Conservation (phyloP, 2,888 invertebrate species). For the Cinara cedri region DNA sequence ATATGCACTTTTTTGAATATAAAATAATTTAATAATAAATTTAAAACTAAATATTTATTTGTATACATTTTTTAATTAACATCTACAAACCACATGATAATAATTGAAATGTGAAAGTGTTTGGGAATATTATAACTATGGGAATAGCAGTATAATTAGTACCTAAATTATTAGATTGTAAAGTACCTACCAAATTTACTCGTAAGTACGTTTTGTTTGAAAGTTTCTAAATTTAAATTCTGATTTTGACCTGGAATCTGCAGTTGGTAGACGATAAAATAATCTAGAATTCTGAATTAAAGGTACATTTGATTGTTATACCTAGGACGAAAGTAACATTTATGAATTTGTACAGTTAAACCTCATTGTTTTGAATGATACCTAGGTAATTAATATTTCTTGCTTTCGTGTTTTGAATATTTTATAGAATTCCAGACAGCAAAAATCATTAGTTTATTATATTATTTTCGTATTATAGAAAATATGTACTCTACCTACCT, state of each 20-base stretch:
- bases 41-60: not conserved
- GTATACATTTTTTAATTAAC: too few species aligned
- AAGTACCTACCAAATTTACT: conserved; percentile 2
- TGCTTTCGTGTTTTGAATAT: too few species aligned
- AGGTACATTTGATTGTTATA: not conserved
- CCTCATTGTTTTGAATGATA: too few species aligned
- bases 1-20: not conserved
- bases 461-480: too few species aligned
- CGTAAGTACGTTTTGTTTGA: not conserved
- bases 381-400: too few species aligned
- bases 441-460: too few species aligned
- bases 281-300: not conserved
- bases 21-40: not conserved
- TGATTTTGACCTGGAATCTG: not conserved
- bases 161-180: not conserved
- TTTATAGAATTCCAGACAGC: too few species aligned
- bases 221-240: conserved; percentile 18
- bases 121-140: conserved; percentile 7
- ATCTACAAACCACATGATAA: not conserved
- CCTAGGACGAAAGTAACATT: conserved; percentile 11
- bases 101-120: conserved; percentile 27
- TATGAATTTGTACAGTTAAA: not conserved
- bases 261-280: not conserved
- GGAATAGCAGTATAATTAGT: conserved; percentile 4
- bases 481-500: too few species aligned